Evolutionary conservation across 1,140 invertebrate species (phyloP).

Genomic region (Cotesia vestalis): DNA sequence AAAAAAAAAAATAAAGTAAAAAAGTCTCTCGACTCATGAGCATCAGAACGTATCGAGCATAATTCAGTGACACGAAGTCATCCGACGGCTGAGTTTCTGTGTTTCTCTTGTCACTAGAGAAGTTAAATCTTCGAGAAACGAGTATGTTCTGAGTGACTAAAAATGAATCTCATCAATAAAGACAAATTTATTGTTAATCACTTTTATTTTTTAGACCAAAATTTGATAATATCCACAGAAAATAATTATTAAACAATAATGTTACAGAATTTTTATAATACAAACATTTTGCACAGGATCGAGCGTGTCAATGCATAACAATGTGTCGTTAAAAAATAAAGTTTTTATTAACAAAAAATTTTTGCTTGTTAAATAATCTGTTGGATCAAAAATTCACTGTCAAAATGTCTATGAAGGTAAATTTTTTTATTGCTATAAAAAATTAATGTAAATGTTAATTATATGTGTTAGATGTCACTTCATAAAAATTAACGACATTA

Average conservation of each 20-base stretch:
- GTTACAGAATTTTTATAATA: neutral
- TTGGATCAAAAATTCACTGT: neutral
- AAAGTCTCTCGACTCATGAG: constrained; percentile 1
- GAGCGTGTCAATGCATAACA: neutral
- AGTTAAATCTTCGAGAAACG: neutral
- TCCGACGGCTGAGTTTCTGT: constrained; percentile 8
- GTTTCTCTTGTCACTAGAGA: neutral
- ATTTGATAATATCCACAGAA: no score
- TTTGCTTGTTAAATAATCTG: no score
- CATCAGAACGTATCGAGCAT: constrained; percentile 6
- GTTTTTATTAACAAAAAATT: no score
- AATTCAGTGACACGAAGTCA: no score
- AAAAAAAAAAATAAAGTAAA: no score
- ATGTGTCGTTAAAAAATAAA: neutral
- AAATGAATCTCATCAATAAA: neutral
- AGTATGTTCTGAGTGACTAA: neutral
- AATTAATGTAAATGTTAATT: neutral
- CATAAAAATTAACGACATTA: no score
- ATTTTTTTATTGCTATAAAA: neutral
- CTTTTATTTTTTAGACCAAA: neutral
- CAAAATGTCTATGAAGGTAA: constrained; percentile 35
- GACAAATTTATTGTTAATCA: neutral
- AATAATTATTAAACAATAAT: neutral
- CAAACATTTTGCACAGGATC: neutral
- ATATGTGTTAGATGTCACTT: neutral